Evolutionary conservation across 2,888 invertebrate genomes (phyloP).

Genomic region (Tineola bisselliella): DNA sequence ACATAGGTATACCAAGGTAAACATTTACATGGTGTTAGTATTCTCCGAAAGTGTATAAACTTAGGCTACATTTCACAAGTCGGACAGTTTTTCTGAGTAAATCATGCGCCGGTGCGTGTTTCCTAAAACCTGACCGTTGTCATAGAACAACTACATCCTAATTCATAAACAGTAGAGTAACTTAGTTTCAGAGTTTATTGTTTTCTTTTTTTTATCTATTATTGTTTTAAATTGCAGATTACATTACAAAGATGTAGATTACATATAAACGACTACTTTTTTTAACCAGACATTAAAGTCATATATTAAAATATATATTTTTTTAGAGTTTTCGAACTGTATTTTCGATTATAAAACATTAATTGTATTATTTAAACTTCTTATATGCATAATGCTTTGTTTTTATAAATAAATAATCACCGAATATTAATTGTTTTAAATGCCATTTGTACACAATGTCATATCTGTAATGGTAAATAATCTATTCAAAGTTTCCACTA

Average conservation of each 20-base stretch:
- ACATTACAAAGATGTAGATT: no score
- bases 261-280: no score
- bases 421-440: no score
- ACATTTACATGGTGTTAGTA: slow-evolving; percentile 17
- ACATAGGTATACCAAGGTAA: slow-evolving; percentile 1
- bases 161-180: neutral
- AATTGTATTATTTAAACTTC: no score
- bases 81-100: slow-evolving; percentile 20
- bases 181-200: neutral
- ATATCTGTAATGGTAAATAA: neutral
- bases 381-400: no score
- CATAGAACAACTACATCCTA: slow-evolving; percentile 10
- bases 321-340: no score
- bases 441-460: neutral
- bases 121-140: slow-evolving; percentile 17
- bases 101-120: slow-evolving; percentile 19
- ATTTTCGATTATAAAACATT: no score
- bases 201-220: no score
- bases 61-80: slow-evolving; percentile 19
- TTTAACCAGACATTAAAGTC: no score
- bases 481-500: slow-evolving; percentile 3
- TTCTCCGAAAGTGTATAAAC: slow-evolving; percentile 17
- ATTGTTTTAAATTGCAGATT: no score
- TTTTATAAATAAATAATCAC: no score
- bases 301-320: no score